Percentiles rank a stretch among this genome's conserved stretches.
Conservation (phyloP, 2,888 invertebrate genomes). For the Drosophila pseudotalamancana region DNA sequence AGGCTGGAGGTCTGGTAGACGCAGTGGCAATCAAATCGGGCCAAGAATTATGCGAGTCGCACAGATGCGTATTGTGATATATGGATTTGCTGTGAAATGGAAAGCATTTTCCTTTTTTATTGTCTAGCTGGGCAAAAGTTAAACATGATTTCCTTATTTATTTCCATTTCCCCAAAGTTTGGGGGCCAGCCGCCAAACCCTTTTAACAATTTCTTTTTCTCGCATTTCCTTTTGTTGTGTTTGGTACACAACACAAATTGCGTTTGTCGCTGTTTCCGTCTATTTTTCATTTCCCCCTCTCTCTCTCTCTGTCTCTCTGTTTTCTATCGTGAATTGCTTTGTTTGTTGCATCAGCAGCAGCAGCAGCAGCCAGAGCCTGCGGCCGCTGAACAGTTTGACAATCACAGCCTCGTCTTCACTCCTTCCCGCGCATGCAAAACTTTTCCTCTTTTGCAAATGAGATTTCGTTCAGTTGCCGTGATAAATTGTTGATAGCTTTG, state of each 20-base stretch:
- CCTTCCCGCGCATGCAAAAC: slow-evolving; percentile 27
- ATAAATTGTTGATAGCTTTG: slow-evolving; percentile 77
- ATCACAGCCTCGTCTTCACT: slow-evolving; percentile 34
- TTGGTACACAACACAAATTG: slow-evolving; percentile 58
- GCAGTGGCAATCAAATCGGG: slow-evolving; percentile 18
- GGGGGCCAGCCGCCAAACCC: slow-evolving; percentile 24
- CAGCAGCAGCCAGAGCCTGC: too few species aligned
- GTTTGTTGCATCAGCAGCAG: slow-evolving; percentile 24
- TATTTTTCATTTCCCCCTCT: slow-evolving; percentile 11
- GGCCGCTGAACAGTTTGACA: slow-evolving; percentile 55
- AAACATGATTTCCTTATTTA: slow-evolving; percentile 72
- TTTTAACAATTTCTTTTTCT: slow-evolving; percentile 19
- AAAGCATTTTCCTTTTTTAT: slow-evolving; percentile 24
- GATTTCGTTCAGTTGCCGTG: slow-evolving; percentile 72
- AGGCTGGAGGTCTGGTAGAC: not conserved
- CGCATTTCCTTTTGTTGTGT: slow-evolving; percentile 27
- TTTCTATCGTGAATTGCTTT: slow-evolving; percentile 12
- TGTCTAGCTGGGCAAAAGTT: slow-evolving; percentile 55
- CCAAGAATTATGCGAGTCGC: slow-evolving; percentile 16
- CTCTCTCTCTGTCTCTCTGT: not conserved
- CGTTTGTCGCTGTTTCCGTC: slow-evolving; percentile 55
- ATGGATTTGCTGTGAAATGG: slow-evolving; percentile 18
- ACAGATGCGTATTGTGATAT: slow-evolving; percentile 39
- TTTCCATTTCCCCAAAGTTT: slow-evolving; percentile 53
- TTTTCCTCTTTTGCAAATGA: slow-evolving; percentile 67